Evolutionary conservation across 1,140 invertebrate genomes (phyloP), one percentile per base, ranked within the genome.

Genomic region (Danaus melanippus): DNA sequence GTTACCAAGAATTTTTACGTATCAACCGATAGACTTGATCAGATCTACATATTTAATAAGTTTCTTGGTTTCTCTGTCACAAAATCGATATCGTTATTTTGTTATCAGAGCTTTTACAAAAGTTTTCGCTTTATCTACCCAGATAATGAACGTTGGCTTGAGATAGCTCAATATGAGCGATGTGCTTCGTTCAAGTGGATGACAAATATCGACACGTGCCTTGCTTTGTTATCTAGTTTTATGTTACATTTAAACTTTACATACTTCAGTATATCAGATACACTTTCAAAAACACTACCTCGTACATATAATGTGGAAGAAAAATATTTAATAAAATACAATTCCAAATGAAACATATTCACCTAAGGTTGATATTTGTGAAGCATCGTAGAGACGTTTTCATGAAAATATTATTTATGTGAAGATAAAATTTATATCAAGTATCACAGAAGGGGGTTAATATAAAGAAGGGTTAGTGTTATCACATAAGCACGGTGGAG

Each of bases 51-150:
- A 7, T 32, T 32, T 32, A 7, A 32, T 32, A 32, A 32, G 21
- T 32, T 32, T 32, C 21, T 32, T 32, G 21, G 21, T 3, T 5
- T 1, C 21, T 32, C 2, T 32, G 6, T 7, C 21, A 32, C 21
- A 32, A 32, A 32, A 32, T 32, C 21, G 21, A 32, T 55, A 43
- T 32, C 40, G 41, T 55, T 21, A 41, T 58, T 43, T 47, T 53
- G 43, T 68, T 80, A 80, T 80, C 74, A 70, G 71, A 67, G 75
- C 79, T 82, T 79, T 82, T 74, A 81, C 72, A 50, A 71, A 32
- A 71, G 68, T 71, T 66, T 57, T 58, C 55, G 47, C 50, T 62
- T 76, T 83, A 80, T 83, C 79, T 71, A 64, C 63, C 73, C 67
- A 74, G 79, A 81, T 83, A 78, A 73, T 64, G 69, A 68, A 66